Evolutionary conservation across 2,113 vertebrate species (phyloP).

Genomic region (Strix uralensis): DNA sequence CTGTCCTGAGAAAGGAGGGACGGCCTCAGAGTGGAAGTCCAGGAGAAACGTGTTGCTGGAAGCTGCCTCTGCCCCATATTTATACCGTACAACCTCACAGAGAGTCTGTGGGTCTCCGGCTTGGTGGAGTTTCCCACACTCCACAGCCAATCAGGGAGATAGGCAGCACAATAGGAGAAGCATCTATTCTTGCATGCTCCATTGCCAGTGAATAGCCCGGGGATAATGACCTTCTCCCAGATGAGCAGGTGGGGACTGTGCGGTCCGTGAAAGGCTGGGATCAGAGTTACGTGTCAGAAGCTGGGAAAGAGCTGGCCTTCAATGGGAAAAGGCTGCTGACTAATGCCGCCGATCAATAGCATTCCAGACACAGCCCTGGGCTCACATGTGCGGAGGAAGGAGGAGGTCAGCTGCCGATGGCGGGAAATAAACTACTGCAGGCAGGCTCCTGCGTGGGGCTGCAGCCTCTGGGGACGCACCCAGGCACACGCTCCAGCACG

Average conservation of each 20-base stretch:
- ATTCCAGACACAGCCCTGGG: slow-evolving; percentile 47
- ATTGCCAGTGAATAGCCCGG: slow-evolving; percentile 53
- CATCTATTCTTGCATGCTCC: slow-evolving; percentile 70
- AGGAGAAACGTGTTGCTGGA: background rate
- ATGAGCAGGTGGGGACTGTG: slow-evolving; percentile 72
- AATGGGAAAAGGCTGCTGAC: slow-evolving; percentile 35
- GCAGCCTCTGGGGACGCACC: background rate
- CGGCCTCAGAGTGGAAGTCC: background rate
- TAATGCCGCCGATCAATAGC: slow-evolving; percentile 60
- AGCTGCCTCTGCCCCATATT: slow-evolving; percentile 13
- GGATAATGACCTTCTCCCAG: slow-evolving; percentile 66
- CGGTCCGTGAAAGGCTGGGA: slow-evolving; percentile 5
- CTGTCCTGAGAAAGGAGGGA: background rate
- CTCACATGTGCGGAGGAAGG: slow-evolving; percentile 16
- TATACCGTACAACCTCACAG: background rate
- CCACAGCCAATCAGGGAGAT: slow-evolving; percentile 68
- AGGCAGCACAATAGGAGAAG: slow-evolving; percentile 50
- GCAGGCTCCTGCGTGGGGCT: background rate
- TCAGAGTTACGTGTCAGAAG: slow-evolving; percentile 35
- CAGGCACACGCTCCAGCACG: background rate
- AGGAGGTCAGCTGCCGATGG: background rate
- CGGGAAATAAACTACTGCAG: background rate
- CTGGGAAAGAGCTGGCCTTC: slow-evolving; percentile 68
- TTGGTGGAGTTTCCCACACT: slow-evolving; percentile 74
- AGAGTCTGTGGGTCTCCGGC: slow-evolving; percentile 56